A percentile compares a stretch with the other conserved stretches of the same genome.
Conservation (phyloP, 2,888 invertebrate species). For the Craniophora ligustri region DNA sequence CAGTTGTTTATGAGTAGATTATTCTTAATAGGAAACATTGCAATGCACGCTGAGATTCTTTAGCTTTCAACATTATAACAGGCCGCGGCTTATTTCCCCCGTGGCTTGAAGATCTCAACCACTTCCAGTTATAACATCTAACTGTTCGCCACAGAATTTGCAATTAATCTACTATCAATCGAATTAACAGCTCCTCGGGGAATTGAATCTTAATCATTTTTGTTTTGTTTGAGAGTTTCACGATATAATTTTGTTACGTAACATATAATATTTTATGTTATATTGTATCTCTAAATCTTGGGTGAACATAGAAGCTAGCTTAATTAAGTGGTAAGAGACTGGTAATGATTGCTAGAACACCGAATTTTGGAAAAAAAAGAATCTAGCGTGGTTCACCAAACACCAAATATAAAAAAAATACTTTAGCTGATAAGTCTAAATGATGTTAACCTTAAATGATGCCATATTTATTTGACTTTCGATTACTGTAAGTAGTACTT, state of each 20-base stretch:
- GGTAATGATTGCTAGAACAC: not conserved
- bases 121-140: constrained; percentile 48
- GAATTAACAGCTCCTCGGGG: constrained; percentile 33
- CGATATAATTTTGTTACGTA: not conserved
- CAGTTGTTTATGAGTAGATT: constrained; percentile 16
- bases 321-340: not conserved
- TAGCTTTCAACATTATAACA: constrained; percentile 56
- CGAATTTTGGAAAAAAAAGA: too few species aligned
- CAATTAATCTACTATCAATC: constrained; percentile 64
- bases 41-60: constrained; percentile 49
- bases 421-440: not conserved
- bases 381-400: too few species aligned
- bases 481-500: not conserved
- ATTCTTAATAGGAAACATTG: constrained; percentile 31
- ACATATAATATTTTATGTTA: not conserved
- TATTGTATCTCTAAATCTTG: too few species aligned
- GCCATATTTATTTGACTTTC: not conserved
- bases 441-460: not conserved
- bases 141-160: constrained; percentile 62
- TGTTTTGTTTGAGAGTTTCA: too few species aligned
- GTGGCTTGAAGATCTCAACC: constrained; percentile 58
- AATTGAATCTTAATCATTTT: constrained; percentile 11
- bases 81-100: constrained; percentile 70
- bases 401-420: too few species aligned
- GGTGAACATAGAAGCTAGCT: not conserved